These are phyloP conservation scores for Flexamia atlantica DNA, from an alignment of 2,888 invertebrate genomes.

Conservation along the genomic window DNA sequence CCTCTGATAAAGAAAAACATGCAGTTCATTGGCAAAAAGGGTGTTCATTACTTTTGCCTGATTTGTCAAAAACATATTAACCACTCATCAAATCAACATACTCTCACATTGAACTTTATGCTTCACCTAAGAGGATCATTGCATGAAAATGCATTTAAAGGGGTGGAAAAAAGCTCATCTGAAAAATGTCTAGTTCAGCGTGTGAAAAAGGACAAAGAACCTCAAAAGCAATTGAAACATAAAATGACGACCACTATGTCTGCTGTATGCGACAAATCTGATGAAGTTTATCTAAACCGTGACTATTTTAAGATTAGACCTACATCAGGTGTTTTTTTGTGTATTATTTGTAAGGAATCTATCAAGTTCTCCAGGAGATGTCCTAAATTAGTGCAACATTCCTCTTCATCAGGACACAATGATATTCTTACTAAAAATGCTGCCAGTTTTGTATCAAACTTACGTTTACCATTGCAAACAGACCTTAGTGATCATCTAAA, in stretches of 20 bases:
- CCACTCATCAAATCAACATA: background rate
- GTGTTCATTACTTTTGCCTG: background rate
- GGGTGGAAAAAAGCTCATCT: background rate
- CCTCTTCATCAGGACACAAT: background rate
- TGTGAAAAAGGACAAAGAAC: background rate
- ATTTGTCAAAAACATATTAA: constrained; percentile 7
- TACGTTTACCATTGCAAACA: background rate
- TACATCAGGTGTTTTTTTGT: background rate
- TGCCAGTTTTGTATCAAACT: background rate
- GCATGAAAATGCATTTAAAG: background rate
- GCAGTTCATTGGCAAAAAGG: background rate
- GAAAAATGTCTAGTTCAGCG: background rate
- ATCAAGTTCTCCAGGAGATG: background rate
- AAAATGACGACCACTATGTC: background rate
- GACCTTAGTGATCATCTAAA: background rate
- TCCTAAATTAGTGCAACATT: background rate
- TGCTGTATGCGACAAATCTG: background rate
- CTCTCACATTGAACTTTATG: background rate
- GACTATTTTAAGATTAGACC: background rate
- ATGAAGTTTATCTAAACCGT: background rate
- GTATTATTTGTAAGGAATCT: background rate
- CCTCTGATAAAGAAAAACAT: background rate
- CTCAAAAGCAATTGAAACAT: background rate
- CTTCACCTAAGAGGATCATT: background rate
- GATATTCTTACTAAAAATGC: background rate